phyloP scores from a whole-genome alignment of 2,797 vertebrate species.

The Melanotaenia boesemani region DNA sequence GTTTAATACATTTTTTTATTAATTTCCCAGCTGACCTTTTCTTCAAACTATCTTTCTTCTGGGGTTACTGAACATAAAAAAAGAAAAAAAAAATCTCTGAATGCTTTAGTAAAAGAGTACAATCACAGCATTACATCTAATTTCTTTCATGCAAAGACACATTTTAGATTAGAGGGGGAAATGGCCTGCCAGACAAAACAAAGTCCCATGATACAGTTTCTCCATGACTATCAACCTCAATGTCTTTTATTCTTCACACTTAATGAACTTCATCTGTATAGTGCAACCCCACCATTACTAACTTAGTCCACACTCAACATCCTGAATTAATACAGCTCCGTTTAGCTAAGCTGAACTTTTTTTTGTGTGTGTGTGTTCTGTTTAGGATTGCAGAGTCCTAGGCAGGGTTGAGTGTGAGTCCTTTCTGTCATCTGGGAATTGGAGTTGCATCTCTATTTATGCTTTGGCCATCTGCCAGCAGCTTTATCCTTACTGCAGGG shows the following conservation, averaged over 20 bases:
- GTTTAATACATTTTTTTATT: constrained; percentile 13
- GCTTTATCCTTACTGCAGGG: constrained; percentile 57
- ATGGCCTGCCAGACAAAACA: neutral
- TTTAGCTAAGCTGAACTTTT: constrained; percentile 58
- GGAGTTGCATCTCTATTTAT: constrained; percentile 74
- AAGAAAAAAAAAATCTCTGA: constrained; percentile 6
- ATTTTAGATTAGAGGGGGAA: neutral
- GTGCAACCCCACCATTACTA: constrained; percentile 38
- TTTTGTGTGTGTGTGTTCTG: constrained; percentile 42
- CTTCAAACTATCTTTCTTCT: neutral
- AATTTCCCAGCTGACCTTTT: constrained; percentile 34
- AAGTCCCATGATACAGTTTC: neutral
- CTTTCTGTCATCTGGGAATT: constrained; percentile 70
- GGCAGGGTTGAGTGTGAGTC: constrained; percentile 48
- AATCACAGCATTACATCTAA: neutral
- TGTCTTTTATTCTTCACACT: constrained; percentile 10
- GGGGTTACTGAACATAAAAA: constrained; percentile 30
- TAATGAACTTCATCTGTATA: constrained; percentile 24
- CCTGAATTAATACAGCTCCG: constrained; percentile 57
- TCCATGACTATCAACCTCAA: neutral
- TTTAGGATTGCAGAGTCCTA: constrained; percentile 38
- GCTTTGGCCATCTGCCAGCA: constrained; percentile 65
- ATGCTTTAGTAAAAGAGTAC: constrained; percentile 16
- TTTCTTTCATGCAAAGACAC: neutral
- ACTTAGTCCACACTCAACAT: constrained; percentile 43